phyloP scores from a whole-genome alignment of 2,797 vertebrate species.

The Podarcis siculus region DNA sequence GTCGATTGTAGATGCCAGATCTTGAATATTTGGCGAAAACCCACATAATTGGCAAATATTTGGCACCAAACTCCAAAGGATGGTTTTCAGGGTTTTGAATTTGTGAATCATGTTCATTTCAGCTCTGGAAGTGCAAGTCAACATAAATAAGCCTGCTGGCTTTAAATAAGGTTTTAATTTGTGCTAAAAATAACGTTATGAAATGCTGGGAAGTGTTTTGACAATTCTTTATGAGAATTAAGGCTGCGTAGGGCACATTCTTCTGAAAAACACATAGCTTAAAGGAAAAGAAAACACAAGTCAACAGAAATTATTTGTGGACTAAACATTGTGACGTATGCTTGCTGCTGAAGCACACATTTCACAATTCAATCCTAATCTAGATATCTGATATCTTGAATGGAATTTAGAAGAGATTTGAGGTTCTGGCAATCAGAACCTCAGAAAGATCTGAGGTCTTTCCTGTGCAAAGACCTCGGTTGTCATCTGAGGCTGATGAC shows the following conservation, averaged over 20 bases:
- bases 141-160: neutral
- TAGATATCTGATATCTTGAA: neutral
- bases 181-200: neutral
- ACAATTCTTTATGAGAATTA: neutral
- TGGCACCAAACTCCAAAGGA: too few species aligned
- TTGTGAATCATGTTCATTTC: neutral
- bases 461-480: neutral
- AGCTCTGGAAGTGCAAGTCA: neutral
- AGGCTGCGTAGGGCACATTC: neutral
- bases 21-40: neutral
- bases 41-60: neutral
- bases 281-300: neutral
- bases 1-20: neutral
- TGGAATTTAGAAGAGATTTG: neutral
- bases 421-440: neutral
- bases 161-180: neutral
- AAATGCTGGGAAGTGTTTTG: neutral
- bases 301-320: neutral
- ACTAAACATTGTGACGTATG: neutral
- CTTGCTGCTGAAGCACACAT: neutral
- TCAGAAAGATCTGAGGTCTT: neutral
- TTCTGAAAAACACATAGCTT: neutral
- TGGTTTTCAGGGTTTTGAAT: neutral
- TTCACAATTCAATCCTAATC: neutral
- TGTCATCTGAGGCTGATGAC: neutral